Evolutionary conservation across 1,140 invertebrate genomes (phyloP), one percentile per base, ranked within the genome.

Genomic region (Stegodyphus dumicola): DNA sequence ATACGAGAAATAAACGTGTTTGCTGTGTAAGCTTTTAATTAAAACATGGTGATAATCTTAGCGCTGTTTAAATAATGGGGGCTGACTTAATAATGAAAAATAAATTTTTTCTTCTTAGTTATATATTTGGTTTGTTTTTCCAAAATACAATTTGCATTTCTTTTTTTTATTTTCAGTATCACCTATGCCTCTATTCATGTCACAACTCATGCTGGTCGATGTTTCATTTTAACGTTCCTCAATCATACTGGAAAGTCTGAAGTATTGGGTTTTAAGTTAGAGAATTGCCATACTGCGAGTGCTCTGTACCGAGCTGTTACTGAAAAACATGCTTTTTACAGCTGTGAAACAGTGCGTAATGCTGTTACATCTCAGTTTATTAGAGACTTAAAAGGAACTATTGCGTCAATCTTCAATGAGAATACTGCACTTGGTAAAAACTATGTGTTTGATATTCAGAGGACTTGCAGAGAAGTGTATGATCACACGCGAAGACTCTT

Each of bases 271-370:
- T 94, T 96, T 85, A 96, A 95, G 91, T 93, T 96, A 90, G 93
- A 95, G 87, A 96, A 94, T 73, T 93, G 93, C 73, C 93, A 94
- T 48, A 93, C 94, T 17, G 95, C 95, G 9, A 94, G 94, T 17
- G 95, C 94, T 56, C 91, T 97, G 4, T 97, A 97, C 89, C 92
- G 96, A 66, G 95, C 95, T n/a, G 94, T 97, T 76, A 97, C 95
- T 0, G 96, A 97, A 90, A 96, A 95, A 89, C 95, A 97, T 89
- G 95, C 95, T 6, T 97, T 97, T 91, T 97, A 96, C 90, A 95
- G 95, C 88, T 97, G 96, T 91, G 96, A 97, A 90, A 96, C 96
- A 0, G 95, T 97, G 2, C 92, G 95, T 13, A 95, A 93, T 88
- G 95, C 95, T 78, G 96, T 97, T 49, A 96, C 95, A 6, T 93